These are phyloP conservation scores for Glaucomys volans DNA, from an alignment of 2,113 vertebrate species.

Conservation along the genomic window DNA sequence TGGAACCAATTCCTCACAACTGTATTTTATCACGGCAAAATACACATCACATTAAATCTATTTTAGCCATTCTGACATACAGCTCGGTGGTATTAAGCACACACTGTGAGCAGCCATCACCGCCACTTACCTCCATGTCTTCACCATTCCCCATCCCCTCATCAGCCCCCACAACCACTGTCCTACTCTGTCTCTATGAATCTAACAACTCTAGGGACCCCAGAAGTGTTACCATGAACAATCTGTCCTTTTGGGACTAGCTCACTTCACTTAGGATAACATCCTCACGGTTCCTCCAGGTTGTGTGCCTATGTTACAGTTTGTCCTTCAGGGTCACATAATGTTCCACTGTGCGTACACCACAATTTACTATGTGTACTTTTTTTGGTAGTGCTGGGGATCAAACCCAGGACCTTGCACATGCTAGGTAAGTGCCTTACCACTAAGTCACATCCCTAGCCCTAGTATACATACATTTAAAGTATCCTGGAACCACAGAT, in stretches of 20 bases:
- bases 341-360: not conserved
- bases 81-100: accelerated
- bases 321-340: not conserved
- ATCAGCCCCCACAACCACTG: too few species aligned
- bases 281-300: not conserved
- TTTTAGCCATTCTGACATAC: not conserved
- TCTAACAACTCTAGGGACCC: not conserved
- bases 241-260: not conserved
- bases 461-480: not conserved
- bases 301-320: too few species aligned
- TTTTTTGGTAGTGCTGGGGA: not conserved
- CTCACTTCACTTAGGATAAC: accelerated
- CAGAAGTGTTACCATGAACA: accelerated
- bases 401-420: not conserved
- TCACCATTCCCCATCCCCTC: not conserved
- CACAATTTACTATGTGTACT: not conserved
- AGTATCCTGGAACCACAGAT: too few species aligned
- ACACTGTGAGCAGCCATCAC: accelerated
- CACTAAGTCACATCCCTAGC: not conserved
- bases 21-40: not conserved
- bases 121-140: not conserved
- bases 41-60: not conserved
- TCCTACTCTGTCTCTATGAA: not conserved
- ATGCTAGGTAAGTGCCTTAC: not conserved
- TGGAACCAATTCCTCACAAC: not conserved